Evolutionary conservation across 1,140 invertebrate genomes (phyloP).

Genomic region (Kradibia gibbosae): DNA sequence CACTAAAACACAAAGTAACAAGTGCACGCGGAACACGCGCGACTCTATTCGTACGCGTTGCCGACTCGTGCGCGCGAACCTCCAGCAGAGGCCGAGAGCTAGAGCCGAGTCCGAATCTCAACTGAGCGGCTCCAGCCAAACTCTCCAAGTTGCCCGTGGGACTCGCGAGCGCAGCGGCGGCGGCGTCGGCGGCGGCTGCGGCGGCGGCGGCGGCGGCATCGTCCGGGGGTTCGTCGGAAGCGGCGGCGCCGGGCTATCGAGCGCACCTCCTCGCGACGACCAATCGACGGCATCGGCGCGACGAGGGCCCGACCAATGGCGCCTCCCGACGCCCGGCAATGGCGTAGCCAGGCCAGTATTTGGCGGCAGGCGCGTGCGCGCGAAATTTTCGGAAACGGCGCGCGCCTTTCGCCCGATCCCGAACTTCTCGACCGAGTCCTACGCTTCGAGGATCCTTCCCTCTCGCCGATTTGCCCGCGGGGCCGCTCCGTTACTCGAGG

Average conservation of each 20-base stretch:
- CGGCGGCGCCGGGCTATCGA: slow-evolving; percentile 68
- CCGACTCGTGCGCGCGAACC: slow-evolving; percentile 56
- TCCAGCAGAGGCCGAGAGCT: slow-evolving; percentile 56
- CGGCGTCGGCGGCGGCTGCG: slow-evolving; percentile 32
- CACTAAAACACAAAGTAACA: no score
- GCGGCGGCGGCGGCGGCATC: neutral
- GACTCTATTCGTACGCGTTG: no score
- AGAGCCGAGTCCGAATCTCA: no score
- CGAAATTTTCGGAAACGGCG: slow-evolving; percentile 24
- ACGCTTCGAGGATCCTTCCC: no score
- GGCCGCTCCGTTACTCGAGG: no score
- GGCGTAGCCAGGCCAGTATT: slow-evolving; percentile 54
- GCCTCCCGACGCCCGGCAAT: slow-evolving; percentile 49
- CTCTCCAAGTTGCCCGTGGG: no score
- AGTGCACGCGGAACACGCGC: no score
- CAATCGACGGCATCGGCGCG: slow-evolving; percentile 60
- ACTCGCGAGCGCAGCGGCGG: neutral
- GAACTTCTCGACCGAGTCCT: no score
- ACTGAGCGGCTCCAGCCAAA: no score
- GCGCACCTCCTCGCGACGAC: slow-evolving; percentile 63
- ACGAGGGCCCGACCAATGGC: slow-evolving; percentile 59
- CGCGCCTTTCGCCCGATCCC: neutral
- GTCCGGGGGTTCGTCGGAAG: neutral
- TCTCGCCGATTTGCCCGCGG: no score
- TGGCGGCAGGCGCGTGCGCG: neutral